phyloP scores from a whole-genome alignment of 2,797 vertebrate species.

The Gadopsis bispinosus region DNA sequence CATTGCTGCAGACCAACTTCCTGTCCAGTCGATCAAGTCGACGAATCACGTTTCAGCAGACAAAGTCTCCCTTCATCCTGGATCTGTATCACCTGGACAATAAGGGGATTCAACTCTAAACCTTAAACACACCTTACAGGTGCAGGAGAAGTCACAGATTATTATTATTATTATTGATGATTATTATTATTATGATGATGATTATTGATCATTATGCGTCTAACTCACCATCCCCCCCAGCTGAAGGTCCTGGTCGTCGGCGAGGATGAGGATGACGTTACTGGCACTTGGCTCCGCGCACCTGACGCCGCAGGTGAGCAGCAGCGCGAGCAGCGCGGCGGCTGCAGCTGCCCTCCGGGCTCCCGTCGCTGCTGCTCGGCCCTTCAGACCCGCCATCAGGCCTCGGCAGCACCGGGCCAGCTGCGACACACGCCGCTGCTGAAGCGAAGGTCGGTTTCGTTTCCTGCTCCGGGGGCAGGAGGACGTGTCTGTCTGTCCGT shows the following conservation, averaged over 20 bases:
- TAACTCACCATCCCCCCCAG: constrained; percentile 87
- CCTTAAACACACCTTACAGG: background rate
- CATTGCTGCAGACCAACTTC: too few relatives aligned
- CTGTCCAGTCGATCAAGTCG: too few relatives aligned
- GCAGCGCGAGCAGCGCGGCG: constrained; percentile 23
- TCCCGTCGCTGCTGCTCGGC: constrained; percentile 21
- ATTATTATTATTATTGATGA: too few relatives aligned
- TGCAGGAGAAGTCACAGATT: too few relatives aligned
- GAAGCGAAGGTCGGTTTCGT: background rate
- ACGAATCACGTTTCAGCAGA: too few relatives aligned
- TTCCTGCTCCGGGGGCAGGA: constrained; percentile 13
- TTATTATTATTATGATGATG: too few relatives aligned
- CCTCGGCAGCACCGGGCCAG: background rate
- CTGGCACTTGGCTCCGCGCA: constrained; percentile 54
- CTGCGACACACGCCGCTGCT: background rate
- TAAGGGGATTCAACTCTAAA: background rate
- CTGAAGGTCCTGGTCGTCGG: constrained; percentile 86
- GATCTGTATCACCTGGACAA: too few relatives aligned
- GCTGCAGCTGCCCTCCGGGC: background rate
- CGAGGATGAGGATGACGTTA: constrained; percentile 86
- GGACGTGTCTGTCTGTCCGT: background rate
- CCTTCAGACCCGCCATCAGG: constrained; percentile 56
- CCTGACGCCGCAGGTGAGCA: constrained; percentile 80
- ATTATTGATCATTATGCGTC: too few relatives aligned
- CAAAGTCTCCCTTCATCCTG: background rate